Conservation (phyloP, 2,113 vertebrate genomes). For the Agapornis roseicollis region DNA sequence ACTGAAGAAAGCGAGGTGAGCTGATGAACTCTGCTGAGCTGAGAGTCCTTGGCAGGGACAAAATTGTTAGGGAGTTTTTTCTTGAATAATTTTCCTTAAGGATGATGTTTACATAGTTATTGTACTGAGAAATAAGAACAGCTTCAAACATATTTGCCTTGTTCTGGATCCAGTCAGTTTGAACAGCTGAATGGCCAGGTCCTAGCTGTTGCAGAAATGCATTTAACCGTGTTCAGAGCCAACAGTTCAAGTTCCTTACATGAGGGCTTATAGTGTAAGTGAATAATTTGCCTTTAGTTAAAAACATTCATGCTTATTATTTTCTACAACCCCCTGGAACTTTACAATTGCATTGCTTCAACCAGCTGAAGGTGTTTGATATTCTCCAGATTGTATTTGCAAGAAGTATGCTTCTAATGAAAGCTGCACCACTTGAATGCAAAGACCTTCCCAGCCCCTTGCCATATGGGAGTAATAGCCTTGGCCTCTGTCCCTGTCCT, state of each 20-base stretch:
- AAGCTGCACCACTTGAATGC: not conserved
- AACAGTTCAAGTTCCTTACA: not conserved
- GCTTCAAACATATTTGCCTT: not conserved
- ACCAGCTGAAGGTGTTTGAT: not conserved
- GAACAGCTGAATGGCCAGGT: not conserved
- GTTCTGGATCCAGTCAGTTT: not conserved
- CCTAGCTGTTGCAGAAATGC: not conserved
- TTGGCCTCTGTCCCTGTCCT: accelerated
- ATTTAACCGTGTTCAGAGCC: not conserved
- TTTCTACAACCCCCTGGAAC: not conserved
- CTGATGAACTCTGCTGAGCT: not conserved
- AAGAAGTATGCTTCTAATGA: not conserved
- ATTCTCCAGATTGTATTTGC: not conserved
- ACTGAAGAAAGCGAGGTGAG: not conserved
- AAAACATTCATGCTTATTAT: not conserved
- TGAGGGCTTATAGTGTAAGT: not conserved
- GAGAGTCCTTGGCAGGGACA: not conserved
- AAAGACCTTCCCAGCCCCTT: not conserved
- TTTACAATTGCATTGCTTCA: not conserved
- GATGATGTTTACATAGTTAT: not conserved
- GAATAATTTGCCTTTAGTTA: not conserved
- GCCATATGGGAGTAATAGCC: not conserved
- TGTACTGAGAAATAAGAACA: not conserved
- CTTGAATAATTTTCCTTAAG: not conserved
- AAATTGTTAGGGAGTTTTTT: not conserved